Evolutionary conservation across 2,113 vertebrate species (phyloP).

Genomic region (Buteo buteo): DNA sequence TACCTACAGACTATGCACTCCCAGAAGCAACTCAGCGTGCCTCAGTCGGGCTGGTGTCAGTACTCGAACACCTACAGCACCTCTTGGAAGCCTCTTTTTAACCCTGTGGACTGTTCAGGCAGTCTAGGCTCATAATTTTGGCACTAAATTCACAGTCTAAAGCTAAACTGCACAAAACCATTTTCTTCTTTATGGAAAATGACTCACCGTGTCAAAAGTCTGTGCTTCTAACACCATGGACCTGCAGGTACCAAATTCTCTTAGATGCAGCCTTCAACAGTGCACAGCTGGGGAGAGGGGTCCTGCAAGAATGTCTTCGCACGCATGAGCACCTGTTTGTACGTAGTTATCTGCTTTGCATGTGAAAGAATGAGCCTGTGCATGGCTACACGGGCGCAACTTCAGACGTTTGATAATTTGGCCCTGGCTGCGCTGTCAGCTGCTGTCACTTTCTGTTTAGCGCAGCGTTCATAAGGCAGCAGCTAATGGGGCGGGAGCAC

Average conservation of each 20-base stretch:
- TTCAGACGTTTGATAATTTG: conserved; percentile 54
- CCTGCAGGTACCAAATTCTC: neutral
- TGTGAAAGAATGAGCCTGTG: neutral
- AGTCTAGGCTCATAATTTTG: neutral
- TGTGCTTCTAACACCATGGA: neutral
- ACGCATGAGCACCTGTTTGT: neutral
- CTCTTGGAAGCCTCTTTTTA: neutral
- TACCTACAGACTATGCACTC: neutral
- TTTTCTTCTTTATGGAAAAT: neutral
- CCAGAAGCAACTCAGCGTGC: neutral
- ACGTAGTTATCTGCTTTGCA: neutral
- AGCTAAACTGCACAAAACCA: neutral
- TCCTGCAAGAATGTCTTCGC: fast-evolving
- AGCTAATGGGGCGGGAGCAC: conserved; percentile 71
- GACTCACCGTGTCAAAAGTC: neutral
- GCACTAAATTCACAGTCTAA: neutral
- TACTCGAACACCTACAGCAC: fast-evolving
- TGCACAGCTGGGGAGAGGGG: neutral
- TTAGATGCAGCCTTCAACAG: neutral
- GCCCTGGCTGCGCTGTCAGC: conserved; percentile 39
- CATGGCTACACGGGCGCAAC: neutral
- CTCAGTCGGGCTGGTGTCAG: neutral
- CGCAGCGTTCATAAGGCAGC: conserved; percentile 45
- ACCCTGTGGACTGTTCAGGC: neutral
- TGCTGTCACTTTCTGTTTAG: conserved; percentile 68